A percentile compares a stretch with the other conserved stretches of the same genome.
Evolutionary conservation across 2,797 vertebrate genomes (phyloP).

Genomic region (Enteromius unitaeniatus): DNA sequence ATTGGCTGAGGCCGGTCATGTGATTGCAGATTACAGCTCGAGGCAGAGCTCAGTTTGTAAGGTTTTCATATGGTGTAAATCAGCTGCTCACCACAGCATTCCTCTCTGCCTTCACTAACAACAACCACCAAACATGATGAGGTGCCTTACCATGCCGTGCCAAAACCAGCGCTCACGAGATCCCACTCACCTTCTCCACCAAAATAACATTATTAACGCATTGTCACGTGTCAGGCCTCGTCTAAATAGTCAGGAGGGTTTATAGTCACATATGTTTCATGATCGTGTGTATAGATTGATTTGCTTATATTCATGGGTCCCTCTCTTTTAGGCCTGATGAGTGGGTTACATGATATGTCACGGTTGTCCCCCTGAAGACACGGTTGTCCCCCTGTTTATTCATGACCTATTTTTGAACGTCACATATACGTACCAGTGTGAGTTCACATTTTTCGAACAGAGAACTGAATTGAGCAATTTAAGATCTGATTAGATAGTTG

Average conservation of each 20-base stretch:
- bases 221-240: background rate
- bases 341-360: background rate
- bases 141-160: constrained; percentile 22
- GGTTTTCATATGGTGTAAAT: constrained; percentile 85
- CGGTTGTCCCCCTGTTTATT: constrained; percentile 8
- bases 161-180: constrained; percentile 30
- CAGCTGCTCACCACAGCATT: constrained; percentile 81
- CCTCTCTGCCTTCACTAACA: constrained; percentile 64
- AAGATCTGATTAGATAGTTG: background rate
- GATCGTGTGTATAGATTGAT: background rate
- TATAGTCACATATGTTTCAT: background rate
- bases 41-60: constrained; percentile 80
- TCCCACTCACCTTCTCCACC: constrained; percentile 11
- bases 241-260: background rate
- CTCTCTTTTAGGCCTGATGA: background rate
- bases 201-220: background rate
- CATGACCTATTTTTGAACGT: constrained; percentile 17
- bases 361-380: background rate
- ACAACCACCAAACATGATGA: constrained; percentile 51
- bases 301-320: background rate
- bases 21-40: constrained; percentile 76
- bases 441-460: background rate
- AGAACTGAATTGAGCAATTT: background rate
- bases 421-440: background rate
- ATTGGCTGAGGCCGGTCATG: constrained; percentile 77